Percentiles rank a stretch among this genome's conserved stretches.
Evolutionary conservation across 2,113 vertebrate species (phyloP).

Genomic region (Scomber scombrus): DNA sequence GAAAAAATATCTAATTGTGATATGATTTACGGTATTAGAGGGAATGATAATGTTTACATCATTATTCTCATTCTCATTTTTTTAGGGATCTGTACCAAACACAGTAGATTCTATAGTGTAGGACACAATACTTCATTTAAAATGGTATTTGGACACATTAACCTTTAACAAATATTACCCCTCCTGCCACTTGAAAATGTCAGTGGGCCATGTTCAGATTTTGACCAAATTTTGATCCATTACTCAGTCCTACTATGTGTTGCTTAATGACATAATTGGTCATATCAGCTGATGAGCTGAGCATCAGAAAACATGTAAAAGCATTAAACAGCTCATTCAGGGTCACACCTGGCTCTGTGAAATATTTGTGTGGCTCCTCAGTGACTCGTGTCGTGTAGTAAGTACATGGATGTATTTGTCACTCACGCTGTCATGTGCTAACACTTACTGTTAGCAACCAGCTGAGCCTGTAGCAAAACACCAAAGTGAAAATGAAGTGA

Average conservation of each 20-base stretch:
- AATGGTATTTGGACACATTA: no score
- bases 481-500: constrained; percentile 26
- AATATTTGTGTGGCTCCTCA: neutral
- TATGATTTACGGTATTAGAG: no score
- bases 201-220: no score
- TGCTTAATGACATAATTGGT: neutral
- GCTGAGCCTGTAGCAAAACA: neutral
- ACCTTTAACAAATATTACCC: no score
- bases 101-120: no score
- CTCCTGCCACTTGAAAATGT: no score
- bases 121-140: no score
- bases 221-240: no score
- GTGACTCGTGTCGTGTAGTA: neutral
- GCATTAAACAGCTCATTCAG: neutral
- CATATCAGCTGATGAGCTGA: neutral
- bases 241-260: neutral
- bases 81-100: no score
- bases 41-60: no score
- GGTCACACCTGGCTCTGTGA: neutral
- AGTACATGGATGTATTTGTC: neutral
- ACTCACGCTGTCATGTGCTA: constrained; percentile 1
- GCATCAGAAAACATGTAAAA: neutral
- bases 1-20: no score
- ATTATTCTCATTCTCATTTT: no score
- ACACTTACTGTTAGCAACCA: constrained; percentile 11